phyloP scores from a whole-genome alignment of 2,113 vertebrate species.

The Pheucticus melanocephalus region DNA sequence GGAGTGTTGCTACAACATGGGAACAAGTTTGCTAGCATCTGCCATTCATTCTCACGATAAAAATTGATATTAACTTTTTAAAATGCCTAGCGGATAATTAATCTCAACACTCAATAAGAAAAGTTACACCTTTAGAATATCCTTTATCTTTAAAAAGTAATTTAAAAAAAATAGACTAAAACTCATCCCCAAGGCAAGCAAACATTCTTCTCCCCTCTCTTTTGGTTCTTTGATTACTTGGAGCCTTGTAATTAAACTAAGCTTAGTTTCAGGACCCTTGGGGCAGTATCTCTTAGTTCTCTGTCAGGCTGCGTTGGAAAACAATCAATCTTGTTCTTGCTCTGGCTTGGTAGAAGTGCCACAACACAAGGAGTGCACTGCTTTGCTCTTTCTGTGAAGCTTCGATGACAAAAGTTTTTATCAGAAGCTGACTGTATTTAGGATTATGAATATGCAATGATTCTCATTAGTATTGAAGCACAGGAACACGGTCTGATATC shows the following conservation, averaged over 20 bases:
- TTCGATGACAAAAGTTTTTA: slow-evolving; percentile 83
- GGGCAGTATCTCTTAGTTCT: slow-evolving; percentile 87
- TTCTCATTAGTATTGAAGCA: slow-evolving; percentile 87
- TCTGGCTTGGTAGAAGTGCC: slow-evolving; percentile 77
- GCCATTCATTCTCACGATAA: slow-evolving; percentile 64
- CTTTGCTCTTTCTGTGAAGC: slow-evolving; percentile 78
- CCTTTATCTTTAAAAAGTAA: slow-evolving; percentile 68
- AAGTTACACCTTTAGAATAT: slow-evolving; percentile 50
- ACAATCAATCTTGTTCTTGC: slow-evolving; percentile 92
- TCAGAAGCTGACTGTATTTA: slow-evolving; percentile 83
- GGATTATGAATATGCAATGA: slow-evolving; percentile 88
- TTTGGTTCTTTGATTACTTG: slow-evolving; percentile 86
- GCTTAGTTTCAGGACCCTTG: slow-evolving; percentile 83
- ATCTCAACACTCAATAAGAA: slow-evolving; percentile 47
- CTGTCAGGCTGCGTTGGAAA: slow-evolving; percentile 88
- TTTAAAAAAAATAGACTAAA: background rate
- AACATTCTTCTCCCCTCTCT: background rate
- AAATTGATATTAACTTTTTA: slow-evolving; percentile 73
- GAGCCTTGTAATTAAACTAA: slow-evolving; percentile 89
- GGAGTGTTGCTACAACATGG: slow-evolving; percentile 59
- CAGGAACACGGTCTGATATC: slow-evolving; percentile 77
- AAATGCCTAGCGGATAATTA: slow-evolving; percentile 75
- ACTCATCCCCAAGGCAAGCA: background rate
- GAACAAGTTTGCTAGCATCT: slow-evolving; percentile 76
- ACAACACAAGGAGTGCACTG: slow-evolving; percentile 66